Evolutionary conservation across 2,113 vertebrate species (phyloP), one percentile per base, ranked within the genome.

Genomic region (Bombycilla garrulus): DNA sequence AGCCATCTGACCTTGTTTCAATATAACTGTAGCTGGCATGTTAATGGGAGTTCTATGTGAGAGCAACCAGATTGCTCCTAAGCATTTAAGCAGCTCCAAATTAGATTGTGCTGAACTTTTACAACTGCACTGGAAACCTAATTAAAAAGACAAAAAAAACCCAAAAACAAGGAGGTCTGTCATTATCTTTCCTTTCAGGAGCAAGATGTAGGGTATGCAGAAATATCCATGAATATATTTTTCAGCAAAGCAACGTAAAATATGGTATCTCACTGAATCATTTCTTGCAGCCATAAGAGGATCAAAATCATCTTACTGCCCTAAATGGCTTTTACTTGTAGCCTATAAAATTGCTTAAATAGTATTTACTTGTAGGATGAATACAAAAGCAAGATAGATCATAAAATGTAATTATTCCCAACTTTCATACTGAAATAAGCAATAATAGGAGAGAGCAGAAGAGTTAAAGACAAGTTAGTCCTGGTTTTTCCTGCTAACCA

Each of bases 81-180:
- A 91, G 36, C 40, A 56, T 85, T 81, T 91, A 96, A 72, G 44
- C 25, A 84, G 33, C 23, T 77, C n/a, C 51, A 73, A 94, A 94
- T 71, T 54, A 94, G 47, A 11, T 73, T 84, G 64, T 44, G 62
- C 24, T 87, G 71, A 96, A 93, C 45, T 79, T 95, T 45, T 60
- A 92, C 25, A 89, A 83, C 9, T 31, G 25, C 95, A 83, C 35
- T 56, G 23, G 25, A 90, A 77, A 42, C 4, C 44, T 74, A 54
- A 50, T 58, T 45, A 36, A 73, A 92, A 28, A 29, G 28, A 33
- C 21, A 35, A 53, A 1, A 24, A 12, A 51, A 62, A 28, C 9
- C 9, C 9, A 38, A 38, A 72, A 14, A 22, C 11, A 11, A 26
- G 22, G 16, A 70, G 1, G 5, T 47, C 38, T 88, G 44, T 53